These are phyloP conservation scores for Anthopleura xanthogrammica DNA, from an alignment of 92 coral and sea anemone species.

Conservation along the genomic window DNA sequence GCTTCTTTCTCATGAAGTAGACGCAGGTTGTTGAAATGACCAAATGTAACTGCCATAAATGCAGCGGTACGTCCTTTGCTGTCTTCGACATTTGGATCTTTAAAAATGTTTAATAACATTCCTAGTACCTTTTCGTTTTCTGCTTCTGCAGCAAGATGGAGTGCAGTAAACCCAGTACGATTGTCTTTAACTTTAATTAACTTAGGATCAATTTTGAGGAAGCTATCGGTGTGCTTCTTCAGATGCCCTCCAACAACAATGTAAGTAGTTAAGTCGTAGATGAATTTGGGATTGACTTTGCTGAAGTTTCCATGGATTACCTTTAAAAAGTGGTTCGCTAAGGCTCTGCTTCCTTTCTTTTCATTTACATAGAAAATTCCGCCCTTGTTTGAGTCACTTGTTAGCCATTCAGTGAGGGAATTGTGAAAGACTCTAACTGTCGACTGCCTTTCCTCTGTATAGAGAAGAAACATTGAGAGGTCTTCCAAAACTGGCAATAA, in stretches of 20 bases:
- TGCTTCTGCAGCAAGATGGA: slow-evolving; percentile 55
- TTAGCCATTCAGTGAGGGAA: slow-evolving; percentile 68
- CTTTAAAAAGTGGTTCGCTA: slow-evolving; percentile 38
- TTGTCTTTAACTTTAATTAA: slow-evolving; percentile 29
- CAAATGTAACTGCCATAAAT: slow-evolving; percentile 56
- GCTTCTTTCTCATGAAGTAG: slow-evolving; percentile 38
- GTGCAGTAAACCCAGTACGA: slow-evolving; percentile 39
- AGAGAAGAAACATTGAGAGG: slow-evolving; percentile 45
- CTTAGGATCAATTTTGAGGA: slow-evolving; percentile 28
- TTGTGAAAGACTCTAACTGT: slow-evolving; percentile 53
- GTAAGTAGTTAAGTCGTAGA: slow-evolving; percentile 58
- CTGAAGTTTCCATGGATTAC: slow-evolving; percentile 1
- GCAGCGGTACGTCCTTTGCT: slow-evolving; percentile 59
- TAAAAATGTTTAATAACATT: slow-evolving; percentile 39
- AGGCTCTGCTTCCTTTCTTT: slow-evolving; percentile 45
- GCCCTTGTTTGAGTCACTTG: slow-evolving; percentile 39
- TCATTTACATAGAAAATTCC: slow-evolving; percentile 47
- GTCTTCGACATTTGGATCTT: slow-evolving; percentile 46
- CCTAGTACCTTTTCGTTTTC: slow-evolving; percentile 27
- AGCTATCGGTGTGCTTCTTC: slow-evolving; percentile 9
- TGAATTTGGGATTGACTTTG: slow-evolving; percentile 8
- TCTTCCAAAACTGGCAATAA: slow-evolving; percentile 38
- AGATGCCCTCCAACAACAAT: slow-evolving; percentile 32
- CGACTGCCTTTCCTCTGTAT: slow-evolving; percentile 21
- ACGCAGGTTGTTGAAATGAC: slow-evolving; percentile 44